Base-by-base conservation (phyloP, 2,113 vertebrate species). In the Melanerpes formicivorus region DNA sequence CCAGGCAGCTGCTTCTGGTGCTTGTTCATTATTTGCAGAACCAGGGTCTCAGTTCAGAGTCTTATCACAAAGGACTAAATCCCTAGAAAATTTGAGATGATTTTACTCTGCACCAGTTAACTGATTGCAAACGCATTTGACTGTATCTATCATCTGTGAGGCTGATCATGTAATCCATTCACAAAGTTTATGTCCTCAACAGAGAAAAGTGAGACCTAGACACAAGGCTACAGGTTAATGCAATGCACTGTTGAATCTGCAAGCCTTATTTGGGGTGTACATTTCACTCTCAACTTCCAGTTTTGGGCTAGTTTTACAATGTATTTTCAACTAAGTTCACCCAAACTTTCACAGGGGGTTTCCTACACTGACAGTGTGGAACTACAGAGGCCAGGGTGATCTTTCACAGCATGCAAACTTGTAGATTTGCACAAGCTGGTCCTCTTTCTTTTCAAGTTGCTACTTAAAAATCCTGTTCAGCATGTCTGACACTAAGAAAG, bases 301-400 rank as follows among this genome's bases (percentile, higher is more conserved):
- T 48, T 37, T 16, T 3, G 18, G 4, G 23, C 34, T 55, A 15
- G 55, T 42, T 76, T 18, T 2, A 71, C 3, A 44, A 30, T 64
- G 11, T 50, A 76, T 44, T 44, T 15, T 44, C 86, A 82, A 34
- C 25, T 32, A 58, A 77, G 14, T 63, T 95, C 62, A 93, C 19
- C 29, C 93, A 87, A 90, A 90, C 80, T 91, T 92, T 95, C 65
- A 78, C 70, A 55, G 87, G 94, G 87, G 48, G 26, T 93, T 96
- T 95, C 87, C 93, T 75, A 3, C 23, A 40, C 1, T 70, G 37
- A 86, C 90, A 55, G 76, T 8, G 10, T 12, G 79, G 62, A 54
- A 93, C 85, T 18, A 0, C 88, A 80, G 48, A 93, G 26, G 62
- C 71, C 29, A 5, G 65, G 54, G 34, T 93, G 84, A 82, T 46